phyloP scores from a whole-genome alignment of 2,113 vertebrate species.

The Hypomesus transpacificus region DNA sequence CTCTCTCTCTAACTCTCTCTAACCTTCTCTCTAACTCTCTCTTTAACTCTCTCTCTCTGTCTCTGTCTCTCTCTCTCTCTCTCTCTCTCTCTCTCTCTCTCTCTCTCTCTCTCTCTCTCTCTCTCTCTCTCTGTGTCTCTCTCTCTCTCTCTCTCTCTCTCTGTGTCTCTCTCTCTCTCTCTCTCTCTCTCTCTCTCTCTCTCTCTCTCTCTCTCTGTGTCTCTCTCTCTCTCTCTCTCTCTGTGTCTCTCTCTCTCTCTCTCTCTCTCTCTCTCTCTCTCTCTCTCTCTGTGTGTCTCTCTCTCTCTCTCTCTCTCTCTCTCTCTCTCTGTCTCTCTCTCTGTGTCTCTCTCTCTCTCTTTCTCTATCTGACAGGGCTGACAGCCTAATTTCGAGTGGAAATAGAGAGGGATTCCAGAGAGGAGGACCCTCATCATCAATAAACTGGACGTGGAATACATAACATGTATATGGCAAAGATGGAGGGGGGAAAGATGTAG shows the following conservation, averaged over 20 bases:
- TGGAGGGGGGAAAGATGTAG: no score
- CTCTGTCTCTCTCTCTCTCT: background rate
- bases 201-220: background rate
- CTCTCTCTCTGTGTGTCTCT: background rate
- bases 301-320: background rate
- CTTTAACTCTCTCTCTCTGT: background rate
- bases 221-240: background rate
- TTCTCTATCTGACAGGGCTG: conserved; percentile 19
- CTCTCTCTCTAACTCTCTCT: no score
- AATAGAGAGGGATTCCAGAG: background rate
- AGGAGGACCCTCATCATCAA: conserved; percentile 8
- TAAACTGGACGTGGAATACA: background rate
- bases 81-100: background rate
- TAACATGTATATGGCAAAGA: background rate
- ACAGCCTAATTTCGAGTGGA: conserved; percentile 31
- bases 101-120: conserved; percentile 13
- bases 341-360: background rate
- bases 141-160: background rate
- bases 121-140: background rate
- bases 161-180: background rate
- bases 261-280: background rate
- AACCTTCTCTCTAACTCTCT: background rate
- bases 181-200: conserved; percentile 4
- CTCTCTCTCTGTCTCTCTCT: background rate
- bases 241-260: background rate